Evolutionary conservation across 1,140 invertebrate species (phyloP).

Genomic region (Amphibalanus amphitrite): DNA sequence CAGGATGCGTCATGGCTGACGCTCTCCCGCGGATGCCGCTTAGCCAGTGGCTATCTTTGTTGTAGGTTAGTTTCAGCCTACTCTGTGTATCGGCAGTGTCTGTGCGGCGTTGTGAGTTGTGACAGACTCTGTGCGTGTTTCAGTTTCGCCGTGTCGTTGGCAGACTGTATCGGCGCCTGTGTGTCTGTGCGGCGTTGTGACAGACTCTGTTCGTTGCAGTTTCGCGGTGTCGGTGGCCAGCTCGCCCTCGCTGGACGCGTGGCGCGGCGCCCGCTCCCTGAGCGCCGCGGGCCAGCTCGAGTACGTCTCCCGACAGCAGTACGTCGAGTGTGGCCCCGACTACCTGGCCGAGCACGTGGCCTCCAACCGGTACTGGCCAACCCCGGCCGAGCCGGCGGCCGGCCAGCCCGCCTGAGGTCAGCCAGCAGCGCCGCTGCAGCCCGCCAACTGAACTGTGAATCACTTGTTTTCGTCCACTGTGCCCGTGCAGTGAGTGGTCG

Average conservation of each 20-base stretch:
- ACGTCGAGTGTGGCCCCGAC: neutral
- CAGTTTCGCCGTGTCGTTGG: conserved; percentile 26
- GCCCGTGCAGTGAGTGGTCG: no score
- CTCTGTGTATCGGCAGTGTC: conserved; percentile 36
- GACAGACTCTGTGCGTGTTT: conserved; percentile 54
- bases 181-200: conserved; percentile 59
- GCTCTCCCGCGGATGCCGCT: conserved; percentile 27
- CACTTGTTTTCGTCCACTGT: no score
- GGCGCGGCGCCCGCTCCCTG: neutral
- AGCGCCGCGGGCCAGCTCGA: neutral
- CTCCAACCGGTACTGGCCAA: neutral
- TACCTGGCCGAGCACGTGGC: neutral
- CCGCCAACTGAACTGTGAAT: no score
- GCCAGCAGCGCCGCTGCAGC: no score
- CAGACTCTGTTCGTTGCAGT: conserved; percentile 49
- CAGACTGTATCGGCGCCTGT: conserved; percentile 50
- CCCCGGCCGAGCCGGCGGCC: no score
- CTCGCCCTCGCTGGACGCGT: conserved; percentile 7
- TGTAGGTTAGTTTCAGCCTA: conserved; percentile 57
- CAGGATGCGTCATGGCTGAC: conserved; percentile 38
- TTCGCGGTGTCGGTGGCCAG: conserved; percentile 12
- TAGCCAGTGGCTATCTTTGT: conserved; percentile 45
- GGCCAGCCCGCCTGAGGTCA: no score
- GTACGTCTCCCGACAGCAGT: neutral
- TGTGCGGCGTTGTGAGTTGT: conserved; percentile 44